Percentiles rank a stretch among this genome's conserved stretches.
Conservation (phyloP, 2,113 vertebrate species). For the Sterna hirundo region DNA sequence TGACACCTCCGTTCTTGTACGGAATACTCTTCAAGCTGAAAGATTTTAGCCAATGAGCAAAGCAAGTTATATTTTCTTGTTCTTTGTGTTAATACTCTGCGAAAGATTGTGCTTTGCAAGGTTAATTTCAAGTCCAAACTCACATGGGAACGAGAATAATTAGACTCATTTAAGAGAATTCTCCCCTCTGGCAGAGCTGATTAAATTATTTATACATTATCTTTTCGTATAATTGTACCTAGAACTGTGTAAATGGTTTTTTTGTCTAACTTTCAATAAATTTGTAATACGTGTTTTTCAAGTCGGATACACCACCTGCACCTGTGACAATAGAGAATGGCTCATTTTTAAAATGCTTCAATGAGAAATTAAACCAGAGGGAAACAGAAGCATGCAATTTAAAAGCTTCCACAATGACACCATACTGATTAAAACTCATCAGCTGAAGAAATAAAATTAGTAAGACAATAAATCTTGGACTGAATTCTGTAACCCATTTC, state of each 20-base stretch:
- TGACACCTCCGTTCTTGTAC: background rate
- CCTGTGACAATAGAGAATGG: conserved; percentile 3
- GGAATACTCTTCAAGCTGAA: background rate
- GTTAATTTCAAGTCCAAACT: conserved; percentile 38
- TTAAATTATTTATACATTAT: conserved; percentile 55
- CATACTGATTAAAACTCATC: conserved; percentile 41
- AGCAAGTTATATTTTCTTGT: background rate
- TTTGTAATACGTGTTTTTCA: conserved; percentile 8
- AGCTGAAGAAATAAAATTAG: conserved; percentile 59
- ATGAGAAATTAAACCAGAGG: conserved; percentile 30
- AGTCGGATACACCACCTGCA: background rate
- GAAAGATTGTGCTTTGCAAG: background rate
- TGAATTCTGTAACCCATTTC: conserved; percentile 2
- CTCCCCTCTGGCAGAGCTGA: conserved; percentile 41
- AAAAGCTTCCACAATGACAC: conserved; percentile 24
- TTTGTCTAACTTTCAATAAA: conserved; percentile 26
- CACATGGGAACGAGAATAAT: conserved; percentile 20
- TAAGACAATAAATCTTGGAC: conserved; percentile 27
- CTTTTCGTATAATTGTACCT: conserved; percentile 29
- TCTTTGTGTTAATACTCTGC: background rate
- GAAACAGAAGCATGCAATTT: conserved; percentile 30
- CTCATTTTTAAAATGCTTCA: conserved; percentile 28
- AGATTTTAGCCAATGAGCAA: background rate
- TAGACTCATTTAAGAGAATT: conserved; percentile 46
- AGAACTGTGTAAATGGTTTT: background rate